Evolutionary conservation across 1,140 invertebrate species (phyloP).

Genomic region (Olivierus martensii): DNA sequence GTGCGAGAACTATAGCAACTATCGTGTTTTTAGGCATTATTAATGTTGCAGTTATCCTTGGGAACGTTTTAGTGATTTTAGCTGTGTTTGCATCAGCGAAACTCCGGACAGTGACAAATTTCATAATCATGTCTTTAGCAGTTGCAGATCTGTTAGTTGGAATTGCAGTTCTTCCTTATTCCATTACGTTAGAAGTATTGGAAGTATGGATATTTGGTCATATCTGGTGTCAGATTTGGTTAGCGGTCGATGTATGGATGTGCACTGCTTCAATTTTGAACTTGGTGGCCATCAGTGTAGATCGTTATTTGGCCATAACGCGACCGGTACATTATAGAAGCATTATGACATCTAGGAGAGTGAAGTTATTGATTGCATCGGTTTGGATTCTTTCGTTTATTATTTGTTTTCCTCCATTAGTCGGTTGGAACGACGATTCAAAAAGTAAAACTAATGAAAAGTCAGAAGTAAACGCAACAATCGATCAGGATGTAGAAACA

Average conservation of each 20-base stretch:
- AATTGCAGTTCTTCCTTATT: constrained; percentile 77
- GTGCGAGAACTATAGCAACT: constrained; percentile 52
- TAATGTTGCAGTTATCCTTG: constrained; percentile 64
- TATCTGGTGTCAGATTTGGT: constrained; percentile 81
- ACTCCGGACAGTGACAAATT: constrained; percentile 80
- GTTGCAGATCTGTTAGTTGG: constrained; percentile 85
- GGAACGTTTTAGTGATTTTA: constrained; percentile 80
- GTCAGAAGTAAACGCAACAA: background rate
- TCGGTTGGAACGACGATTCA: constrained; percentile 78
- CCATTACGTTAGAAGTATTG: constrained; percentile 67
- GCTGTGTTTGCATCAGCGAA: constrained; percentile 78
- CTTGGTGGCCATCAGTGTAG: constrained; percentile 64
- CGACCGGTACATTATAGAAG: constrained; percentile 80
- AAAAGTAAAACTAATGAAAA: constrained; percentile 1
- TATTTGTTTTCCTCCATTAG: constrained; percentile 90
- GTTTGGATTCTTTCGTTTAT: constrained; percentile 92
- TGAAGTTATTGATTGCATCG: constrained; percentile 70
- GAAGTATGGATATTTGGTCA: constrained; percentile 86
- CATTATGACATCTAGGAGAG: constrained; percentile 76
- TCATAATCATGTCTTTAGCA: constrained; percentile 87
- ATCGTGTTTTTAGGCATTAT: constrained; percentile 62
- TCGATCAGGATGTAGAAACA: background rate
- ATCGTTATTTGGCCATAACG: constrained; percentile 89
- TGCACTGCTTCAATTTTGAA: constrained; percentile 91
- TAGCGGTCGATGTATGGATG: constrained; percentile 92